Percentiles rank a stretch among this genome's conserved stretches.
phyloP scores from a whole-genome alignment of 1,140 invertebrate genomes.

The Aricia agestis region DNA sequence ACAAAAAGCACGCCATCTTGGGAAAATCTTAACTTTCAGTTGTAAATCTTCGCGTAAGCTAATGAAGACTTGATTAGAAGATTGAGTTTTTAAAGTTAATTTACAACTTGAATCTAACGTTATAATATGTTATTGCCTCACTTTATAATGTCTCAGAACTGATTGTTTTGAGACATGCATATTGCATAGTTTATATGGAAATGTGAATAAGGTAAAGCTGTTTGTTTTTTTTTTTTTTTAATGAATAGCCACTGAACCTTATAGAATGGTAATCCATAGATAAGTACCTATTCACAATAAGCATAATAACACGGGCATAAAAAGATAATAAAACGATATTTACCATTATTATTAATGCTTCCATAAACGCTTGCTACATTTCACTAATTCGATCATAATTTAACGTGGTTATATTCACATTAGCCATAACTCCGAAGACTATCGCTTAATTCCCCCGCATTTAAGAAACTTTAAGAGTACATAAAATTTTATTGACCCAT shows the following conservation, averaged over 20 bases:
- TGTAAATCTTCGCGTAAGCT: slow-evolving; percentile 14
- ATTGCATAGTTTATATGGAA: too few species aligned
- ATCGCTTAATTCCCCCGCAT: slow-evolving; percentile 45
- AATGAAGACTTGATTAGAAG: slow-evolving; percentile 1
- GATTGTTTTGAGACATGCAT: too few species aligned
- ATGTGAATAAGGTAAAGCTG: too few species aligned
- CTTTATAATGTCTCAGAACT: too few species aligned
- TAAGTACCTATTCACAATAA: too few species aligned
- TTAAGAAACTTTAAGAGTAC: slow-evolving; percentile 70
- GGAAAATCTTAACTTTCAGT: slow-evolving; percentile 38
- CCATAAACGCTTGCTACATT: not conserved
- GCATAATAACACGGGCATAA: too few species aligned
- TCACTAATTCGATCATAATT: not conserved
- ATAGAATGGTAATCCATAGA: too few species aligned
- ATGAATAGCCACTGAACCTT: too few species aligned
- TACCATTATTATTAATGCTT: not conserved
- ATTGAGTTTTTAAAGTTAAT: not conserved
- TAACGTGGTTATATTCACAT: not conserved
- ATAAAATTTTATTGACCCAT: slow-evolving; percentile 74
- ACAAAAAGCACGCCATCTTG: slow-evolving; percentile 43
- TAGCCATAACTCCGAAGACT: not conserved
- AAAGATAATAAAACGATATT: not conserved
- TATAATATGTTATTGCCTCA: too few species aligned
- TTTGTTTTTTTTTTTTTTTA: too few species aligned
- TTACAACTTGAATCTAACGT: too few species aligned